Base-by-base conservation (phyloP, 2,797 vertebrate species). In the Anguilla anguilla region DNA sequence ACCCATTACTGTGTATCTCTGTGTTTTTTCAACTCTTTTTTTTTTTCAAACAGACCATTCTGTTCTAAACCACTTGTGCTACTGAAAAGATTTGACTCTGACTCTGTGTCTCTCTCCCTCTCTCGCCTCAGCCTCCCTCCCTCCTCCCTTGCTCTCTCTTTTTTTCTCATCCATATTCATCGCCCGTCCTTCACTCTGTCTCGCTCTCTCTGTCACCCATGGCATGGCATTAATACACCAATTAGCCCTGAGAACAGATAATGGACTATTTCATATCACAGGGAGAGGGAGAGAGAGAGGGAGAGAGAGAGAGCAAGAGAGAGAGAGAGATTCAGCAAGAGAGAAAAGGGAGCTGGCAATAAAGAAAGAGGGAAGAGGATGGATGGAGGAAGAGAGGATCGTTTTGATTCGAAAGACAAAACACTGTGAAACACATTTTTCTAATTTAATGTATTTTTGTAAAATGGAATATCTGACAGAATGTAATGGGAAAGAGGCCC, bases 231-330 rank as follows among this genome's bases (percentile, higher is more conserved):
- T 96, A 96, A 96, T 96, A 96, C 95, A 94, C 95, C 96, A 96
- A 96, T 96, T 97, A 97, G 96, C 96, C 94, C 92, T 95, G 95
- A 96, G 95, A 96, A 95, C 95, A 96, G 95, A 96, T 96, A 97
- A 96, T 97, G 96, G 96, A 96, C 96, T 95, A 94, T 96, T 96
- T 96, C 94, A 95, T 94, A 94, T 93, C 94, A 94, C 92, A 94
- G 93, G 90, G 92, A 91, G 90, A 91, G 89, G 88, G 87, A 91
- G 86, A 89, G 91, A 90, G 92, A 90, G 87, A 86, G 88, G 51
- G 85, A 61, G 49, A 79, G 46, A 0, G 49, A 90, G 84, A 90
- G 90, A 90, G 92, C 90, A 87, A 87, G 89, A 91, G 85, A 55
- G 89, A 55, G 53, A 69, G 51, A 88, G 61, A 9, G 28, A 19